Conservation (phyloP, 2,797 vertebrate genomes). For the Buceros bicornis region DNA sequence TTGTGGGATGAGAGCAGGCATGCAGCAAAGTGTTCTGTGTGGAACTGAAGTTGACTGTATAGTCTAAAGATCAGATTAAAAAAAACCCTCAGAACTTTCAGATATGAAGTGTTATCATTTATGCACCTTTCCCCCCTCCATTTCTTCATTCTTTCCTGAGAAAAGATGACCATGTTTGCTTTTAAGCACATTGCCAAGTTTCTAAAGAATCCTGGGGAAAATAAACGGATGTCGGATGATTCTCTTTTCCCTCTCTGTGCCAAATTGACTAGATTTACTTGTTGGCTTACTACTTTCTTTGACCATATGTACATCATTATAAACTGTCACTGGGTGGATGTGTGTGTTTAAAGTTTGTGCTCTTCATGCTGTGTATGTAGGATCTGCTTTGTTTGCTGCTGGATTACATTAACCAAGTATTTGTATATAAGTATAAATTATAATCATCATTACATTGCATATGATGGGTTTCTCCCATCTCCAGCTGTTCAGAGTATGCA, state of each 20-base stretch:
- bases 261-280: background rate
- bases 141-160: background rate
- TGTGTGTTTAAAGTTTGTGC: background rate
- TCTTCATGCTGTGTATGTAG: background rate
- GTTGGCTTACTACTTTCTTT: background rate
- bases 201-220: background rate
- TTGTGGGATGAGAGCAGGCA: background rate
- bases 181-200: background rate
- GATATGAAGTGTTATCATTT: background rate
- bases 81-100: background rate
- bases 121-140: background rate
- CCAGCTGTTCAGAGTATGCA: background rate
- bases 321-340: background rate
- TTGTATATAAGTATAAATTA: background rate
- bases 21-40: background rate
- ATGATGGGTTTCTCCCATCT: background rate
- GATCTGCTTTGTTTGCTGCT: conserved; percentile 7
- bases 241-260: background rate
- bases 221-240: background rate
- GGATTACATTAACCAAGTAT: background rate
- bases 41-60: background rate
- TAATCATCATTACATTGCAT: background rate
- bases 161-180: background rate
- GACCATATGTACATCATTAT: accelerated
- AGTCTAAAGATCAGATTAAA: background rate